Evolutionary conservation across 2,113 vertebrate species (phyloP).

Genomic region (Podarcis cretensis): DNA sequence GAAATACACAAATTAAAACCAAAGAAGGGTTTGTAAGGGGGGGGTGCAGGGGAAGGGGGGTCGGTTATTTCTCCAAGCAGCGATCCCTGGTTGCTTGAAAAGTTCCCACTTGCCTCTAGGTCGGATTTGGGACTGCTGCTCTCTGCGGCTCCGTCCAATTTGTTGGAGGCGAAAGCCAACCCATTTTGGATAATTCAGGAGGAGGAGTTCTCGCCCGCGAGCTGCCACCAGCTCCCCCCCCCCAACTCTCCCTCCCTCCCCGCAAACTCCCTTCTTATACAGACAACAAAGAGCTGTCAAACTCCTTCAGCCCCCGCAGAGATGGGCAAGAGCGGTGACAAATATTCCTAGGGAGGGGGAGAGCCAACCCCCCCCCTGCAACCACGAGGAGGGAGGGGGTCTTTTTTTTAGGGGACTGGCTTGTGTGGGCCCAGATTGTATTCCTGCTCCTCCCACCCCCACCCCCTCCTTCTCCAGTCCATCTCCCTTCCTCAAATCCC

Average conservation of each 20-base stretch:
- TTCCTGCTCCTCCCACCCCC: neutral
- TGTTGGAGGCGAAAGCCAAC: slow-evolving; percentile 96
- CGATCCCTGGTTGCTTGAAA: slow-evolving; percentile 81
- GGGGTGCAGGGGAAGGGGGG: slow-evolving; percentile 22
- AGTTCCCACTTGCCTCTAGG: slow-evolving; percentile 90
- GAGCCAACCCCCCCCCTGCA: neutral
- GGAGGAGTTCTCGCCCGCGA: slow-evolving; percentile 93
- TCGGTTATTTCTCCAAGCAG: slow-evolving; percentile 45
- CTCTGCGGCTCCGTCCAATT: slow-evolving; percentile 92
- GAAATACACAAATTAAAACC: neutral
- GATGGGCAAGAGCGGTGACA: slow-evolving; percentile 81
- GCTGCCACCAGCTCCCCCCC: slow-evolving; percentile 78
- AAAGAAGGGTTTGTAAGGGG: too few relatives aligned
- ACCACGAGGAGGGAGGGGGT: neutral
- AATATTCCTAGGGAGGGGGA: slow-evolving; percentile 68
- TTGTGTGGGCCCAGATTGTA: neutral
- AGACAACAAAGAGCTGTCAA: slow-evolving; percentile 99
- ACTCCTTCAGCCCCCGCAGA: slow-evolving; percentile 84
- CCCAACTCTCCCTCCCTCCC: neutral
- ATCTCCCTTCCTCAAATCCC: neutral
- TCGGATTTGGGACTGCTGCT: slow-evolving; percentile 94
- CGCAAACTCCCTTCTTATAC: slow-evolving; percentile 78
- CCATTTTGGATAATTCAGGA: slow-evolving; percentile 99
- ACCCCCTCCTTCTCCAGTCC: neutral
- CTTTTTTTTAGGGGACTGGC: neutral